phyloP scores from a whole-genome alignment of 92 coral and sea anemone genomes.

The Galaxea fascicularis region DNA sequence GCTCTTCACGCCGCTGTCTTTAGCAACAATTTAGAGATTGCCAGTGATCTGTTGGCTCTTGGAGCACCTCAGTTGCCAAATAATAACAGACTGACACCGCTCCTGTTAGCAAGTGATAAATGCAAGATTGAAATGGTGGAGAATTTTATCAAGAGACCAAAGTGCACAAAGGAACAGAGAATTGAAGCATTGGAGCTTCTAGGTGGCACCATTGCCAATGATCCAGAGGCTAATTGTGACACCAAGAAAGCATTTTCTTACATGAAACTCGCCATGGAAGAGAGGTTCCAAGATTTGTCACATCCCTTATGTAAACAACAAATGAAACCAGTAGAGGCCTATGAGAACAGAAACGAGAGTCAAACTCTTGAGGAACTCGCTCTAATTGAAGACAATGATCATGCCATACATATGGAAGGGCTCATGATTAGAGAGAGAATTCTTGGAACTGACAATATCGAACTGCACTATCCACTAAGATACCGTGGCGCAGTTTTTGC shows the following conservation, averaged over 20 bases:
- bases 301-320: constrained; percentile 37
- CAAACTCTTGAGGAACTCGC: constrained; percentile 66
- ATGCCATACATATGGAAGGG: constrained; percentile 85
- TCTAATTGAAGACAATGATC: constrained; percentile 44
- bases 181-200: too few relatives aligned
- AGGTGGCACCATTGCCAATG: constrained; percentile 24
- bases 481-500: constrained; percentile 84
- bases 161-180: too few relatives aligned
- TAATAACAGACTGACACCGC: too few relatives aligned
- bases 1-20: too few relatives aligned
- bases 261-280: constrained; percentile 69
- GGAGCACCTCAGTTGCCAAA: too few relatives aligned
- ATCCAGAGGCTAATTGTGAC: constrained; percentile 66
- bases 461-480: constrained; percentile 65
- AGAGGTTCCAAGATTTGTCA: constrained; percentile 38
- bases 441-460: constrained; percentile 62
- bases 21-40: too few relatives aligned
- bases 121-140: too few relatives aligned
- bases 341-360: constrained; percentile 74
- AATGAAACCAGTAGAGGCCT: constrained; percentile 66
- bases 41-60: too few relatives aligned
- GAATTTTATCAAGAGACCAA: too few relatives aligned
- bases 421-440: constrained; percentile 79
- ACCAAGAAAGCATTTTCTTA: constrained; percentile 57
- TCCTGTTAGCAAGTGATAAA: too few relatives aligned